Conservation (phyloP, 2,888 invertebrate species). For the Thecocarcelia acutangulata region DNA sequence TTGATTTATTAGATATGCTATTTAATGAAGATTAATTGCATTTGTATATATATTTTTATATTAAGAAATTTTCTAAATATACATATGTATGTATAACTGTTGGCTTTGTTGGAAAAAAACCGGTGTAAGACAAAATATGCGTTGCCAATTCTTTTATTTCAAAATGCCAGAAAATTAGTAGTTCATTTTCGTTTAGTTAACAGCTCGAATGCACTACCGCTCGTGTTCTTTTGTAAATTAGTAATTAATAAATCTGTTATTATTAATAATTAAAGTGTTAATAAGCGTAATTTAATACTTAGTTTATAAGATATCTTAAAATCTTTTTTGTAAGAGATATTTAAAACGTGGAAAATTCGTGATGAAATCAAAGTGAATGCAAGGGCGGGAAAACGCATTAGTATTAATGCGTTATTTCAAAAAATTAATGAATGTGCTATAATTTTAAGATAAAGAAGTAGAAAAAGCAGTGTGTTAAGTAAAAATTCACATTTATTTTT, state of each 20-base stretch:
- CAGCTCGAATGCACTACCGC: neutral
- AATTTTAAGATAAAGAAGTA: too few species aligned
- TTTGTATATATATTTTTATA: neutral
- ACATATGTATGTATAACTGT: too few species aligned
- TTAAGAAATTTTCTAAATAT: too few species aligned
- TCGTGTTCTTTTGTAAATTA: too few species aligned
- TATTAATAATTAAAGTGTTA: constrained; percentile 3
- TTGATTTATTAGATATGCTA: constrained; percentile 88
- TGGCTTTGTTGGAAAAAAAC: too few species aligned
- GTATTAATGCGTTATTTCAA: neutral
- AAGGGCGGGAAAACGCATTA: constrained; percentile 1
- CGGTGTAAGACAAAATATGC: too few species aligned
- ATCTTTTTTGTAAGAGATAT: neutral
- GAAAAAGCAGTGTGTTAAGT: too few species aligned
- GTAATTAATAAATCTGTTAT: too few species aligned
- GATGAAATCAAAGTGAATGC: neutral
- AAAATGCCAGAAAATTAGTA: neutral
- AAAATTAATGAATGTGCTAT: too few species aligned
- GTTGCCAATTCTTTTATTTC: too few species aligned
- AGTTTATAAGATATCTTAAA: neutral
- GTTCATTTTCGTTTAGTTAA: neutral
- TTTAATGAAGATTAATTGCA: constrained; percentile 84
- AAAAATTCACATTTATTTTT: too few species aligned
- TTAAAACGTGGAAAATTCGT: constrained; percentile 8
- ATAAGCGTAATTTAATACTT: neutral